These are phyloP conservation scores for Erannis defoliaria DNA, from an alignment of 2,888 invertebrate species.

Conservation along the genomic window DNA sequence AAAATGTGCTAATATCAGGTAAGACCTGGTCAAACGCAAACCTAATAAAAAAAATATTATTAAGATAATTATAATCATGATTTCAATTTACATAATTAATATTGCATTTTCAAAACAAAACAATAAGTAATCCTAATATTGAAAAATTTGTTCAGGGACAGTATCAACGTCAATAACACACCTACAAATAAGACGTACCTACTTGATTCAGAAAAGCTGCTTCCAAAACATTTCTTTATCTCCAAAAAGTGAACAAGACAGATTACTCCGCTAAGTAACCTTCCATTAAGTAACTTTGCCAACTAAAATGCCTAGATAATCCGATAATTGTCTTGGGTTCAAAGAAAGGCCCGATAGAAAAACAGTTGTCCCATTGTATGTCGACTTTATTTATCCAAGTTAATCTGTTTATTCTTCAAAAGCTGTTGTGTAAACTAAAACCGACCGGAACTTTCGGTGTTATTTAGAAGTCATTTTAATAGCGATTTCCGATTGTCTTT, in stretches of 20 bases:
- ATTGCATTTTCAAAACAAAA: no score
- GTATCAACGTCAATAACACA: neutral
- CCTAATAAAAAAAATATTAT: no score
- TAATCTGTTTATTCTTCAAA: slow-evolving; percentile 44
- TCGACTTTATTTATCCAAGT: slow-evolving; percentile 38
- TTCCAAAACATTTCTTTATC: neutral
- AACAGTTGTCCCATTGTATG: slow-evolving; percentile 36
- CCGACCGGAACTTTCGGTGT: slow-evolving; percentile 35
- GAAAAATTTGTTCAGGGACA: no score
- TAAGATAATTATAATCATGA: no score
- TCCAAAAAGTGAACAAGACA: slow-evolving; percentile 14
- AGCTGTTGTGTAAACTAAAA: slow-evolving; percentile 40
- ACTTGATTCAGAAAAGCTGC: no score
- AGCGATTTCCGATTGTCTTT: no score
- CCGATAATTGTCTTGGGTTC: slow-evolving; percentile 27
- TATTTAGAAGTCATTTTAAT: neutral
- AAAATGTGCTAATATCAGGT: no score
- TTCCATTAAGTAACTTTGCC: slow-evolving; percentile 4
- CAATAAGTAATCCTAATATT: no score
- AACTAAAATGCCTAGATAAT: slow-evolving; percentile 26
- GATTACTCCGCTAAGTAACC: slow-evolving; percentile 10
- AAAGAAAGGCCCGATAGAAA: slow-evolving; percentile 17
- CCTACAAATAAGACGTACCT: neutral
- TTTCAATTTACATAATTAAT: no score
- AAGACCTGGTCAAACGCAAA: no score